phyloP scores from a whole-genome alignment of 92 coral and sea anemone genomes.

The Siderastrea siderea region DNA sequence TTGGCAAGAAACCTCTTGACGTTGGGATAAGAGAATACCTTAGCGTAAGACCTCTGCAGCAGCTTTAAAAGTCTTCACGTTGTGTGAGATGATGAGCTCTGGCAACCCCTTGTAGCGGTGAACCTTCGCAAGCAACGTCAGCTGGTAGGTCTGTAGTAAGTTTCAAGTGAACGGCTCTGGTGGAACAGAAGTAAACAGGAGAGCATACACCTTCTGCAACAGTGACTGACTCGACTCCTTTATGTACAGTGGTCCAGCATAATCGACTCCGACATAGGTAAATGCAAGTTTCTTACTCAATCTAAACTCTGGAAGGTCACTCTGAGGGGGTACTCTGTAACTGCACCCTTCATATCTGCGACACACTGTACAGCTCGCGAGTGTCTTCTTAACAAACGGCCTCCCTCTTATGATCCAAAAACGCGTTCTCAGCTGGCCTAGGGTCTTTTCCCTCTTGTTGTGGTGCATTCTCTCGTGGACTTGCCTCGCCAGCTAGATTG shows the following conservation, averaged over 20 bases:
- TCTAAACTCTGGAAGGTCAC: slow-evolving; percentile 50
- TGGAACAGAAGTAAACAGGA: slow-evolving; percentile 61
- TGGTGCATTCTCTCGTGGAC: slow-evolving; percentile 58
- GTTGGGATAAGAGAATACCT: slow-evolving; percentile 40
- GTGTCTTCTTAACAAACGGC: slow-evolving; percentile 42
- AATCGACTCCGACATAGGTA: slow-evolving; percentile 45
- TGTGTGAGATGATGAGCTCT: background rate
- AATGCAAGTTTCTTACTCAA: slow-evolving; percentile 27
- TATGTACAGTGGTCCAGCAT: slow-evolving; percentile 49
- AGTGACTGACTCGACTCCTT: slow-evolving; percentile 3
- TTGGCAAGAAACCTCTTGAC: slow-evolving; percentile 44
- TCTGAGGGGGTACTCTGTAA: background rate
- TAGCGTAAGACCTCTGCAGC: slow-evolving; percentile 46
- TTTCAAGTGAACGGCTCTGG: slow-evolving; percentile 76
- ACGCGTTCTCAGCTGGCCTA: slow-evolving; percentile 41
- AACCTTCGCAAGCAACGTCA: background rate
- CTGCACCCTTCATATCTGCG: background rate
- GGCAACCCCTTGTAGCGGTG: background rate
- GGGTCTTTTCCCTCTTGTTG: slow-evolving; percentile 37
- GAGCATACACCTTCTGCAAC: slow-evolving; percentile 52
- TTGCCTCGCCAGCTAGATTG: slow-evolving; percentile 49
- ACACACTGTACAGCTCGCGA: slow-evolving; percentile 16
- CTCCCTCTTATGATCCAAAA: slow-evolving; percentile 65
- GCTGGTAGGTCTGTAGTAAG: slow-evolving; percentile 9
- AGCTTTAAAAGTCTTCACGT: slow-evolving; percentile 65